phyloP scores from a whole-genome alignment of 2,797 vertebrate species.

The Monodelphis domestica region DNA sequence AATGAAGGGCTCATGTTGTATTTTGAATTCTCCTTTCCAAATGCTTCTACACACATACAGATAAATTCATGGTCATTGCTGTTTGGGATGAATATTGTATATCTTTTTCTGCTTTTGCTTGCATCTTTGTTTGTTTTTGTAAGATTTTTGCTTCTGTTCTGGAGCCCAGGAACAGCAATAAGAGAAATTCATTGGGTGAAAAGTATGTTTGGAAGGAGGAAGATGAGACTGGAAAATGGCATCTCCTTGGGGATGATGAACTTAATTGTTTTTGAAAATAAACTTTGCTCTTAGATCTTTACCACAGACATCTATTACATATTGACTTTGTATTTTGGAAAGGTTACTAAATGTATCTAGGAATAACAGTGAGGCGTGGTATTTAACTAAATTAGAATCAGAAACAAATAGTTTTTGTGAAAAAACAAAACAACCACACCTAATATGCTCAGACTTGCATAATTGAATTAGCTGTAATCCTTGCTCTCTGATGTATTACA shows the following conservation, averaged over 20 bases:
- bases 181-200: not conserved
- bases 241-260: not conserved
- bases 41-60: not conserved
- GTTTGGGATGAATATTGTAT: not conserved
- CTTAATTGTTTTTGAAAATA: conserved; percentile 11
- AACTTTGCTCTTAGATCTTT: not conserved
- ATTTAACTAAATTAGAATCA: not conserved
- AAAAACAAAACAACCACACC: not conserved
- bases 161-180: not conserved
- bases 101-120: not conserved
- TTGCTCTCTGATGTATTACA: conserved; percentile 8
- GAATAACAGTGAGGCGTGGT: not conserved
- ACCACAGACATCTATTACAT: not conserved
- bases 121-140: not conserved
- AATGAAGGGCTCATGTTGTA: conserved; percentile 2
- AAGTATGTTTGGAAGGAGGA: not conserved
- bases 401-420: conserved; percentile 1
- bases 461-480: not conserved
- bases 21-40: conserved; percentile 28
- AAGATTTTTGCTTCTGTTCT: conserved; percentile 3
- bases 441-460: not conserved
- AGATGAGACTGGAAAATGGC: not conserved
- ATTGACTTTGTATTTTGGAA: not conserved
- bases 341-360: not conserved
- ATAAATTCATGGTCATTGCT: not conserved